Percentiles rank a stretch among this genome's conserved stretches.
phyloP scores from a whole-genome alignment of 2,113 vertebrate species.

The Marmota monax region DNA sequence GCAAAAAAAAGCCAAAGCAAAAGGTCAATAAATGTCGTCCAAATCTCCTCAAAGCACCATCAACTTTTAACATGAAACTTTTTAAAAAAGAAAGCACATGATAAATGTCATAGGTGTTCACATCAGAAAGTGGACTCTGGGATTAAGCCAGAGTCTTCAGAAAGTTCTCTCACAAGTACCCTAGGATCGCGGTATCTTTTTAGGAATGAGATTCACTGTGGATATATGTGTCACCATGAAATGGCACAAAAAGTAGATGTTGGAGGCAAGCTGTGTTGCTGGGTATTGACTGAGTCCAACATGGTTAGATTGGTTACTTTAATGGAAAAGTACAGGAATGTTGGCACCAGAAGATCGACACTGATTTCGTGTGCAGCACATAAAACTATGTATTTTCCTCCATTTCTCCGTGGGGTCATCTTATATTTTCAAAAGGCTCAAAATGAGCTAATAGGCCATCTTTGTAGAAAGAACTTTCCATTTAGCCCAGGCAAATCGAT shows the following conservation, averaged over 20 bases:
- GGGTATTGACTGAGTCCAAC: neutral
- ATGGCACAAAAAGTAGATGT: neutral
- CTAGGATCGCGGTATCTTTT: neutral
- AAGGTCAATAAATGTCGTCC: neutral
- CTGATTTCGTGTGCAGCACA: neutral
- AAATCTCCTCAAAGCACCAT: neutral
- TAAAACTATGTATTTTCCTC: constrained; percentile 39
- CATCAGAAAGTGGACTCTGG: neutral
- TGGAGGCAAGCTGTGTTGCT: neutral
- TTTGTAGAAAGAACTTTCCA: neutral
- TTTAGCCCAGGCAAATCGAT: constrained; percentile 19
- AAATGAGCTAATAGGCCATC: constrained; percentile 30
- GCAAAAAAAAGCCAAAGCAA: neutral
- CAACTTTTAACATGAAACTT: neutral
- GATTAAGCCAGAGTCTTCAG: neutral
- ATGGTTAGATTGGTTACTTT: neutral
- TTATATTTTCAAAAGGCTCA: constrained; percentile 58
- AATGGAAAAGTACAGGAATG: neutral
- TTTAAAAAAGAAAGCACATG: neutral
- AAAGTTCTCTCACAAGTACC: neutral
- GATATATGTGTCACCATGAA: neutral
- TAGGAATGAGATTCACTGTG: neutral
- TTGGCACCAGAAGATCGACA: neutral
- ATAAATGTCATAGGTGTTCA: neutral
- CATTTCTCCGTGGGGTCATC: constrained; percentile 48